Percentiles rank a stretch among this genome's conserved stretches.
Evolutionary conservation across 2,113 vertebrate species (phyloP).

Genomic region (Marcusenius ussheri): DNA sequence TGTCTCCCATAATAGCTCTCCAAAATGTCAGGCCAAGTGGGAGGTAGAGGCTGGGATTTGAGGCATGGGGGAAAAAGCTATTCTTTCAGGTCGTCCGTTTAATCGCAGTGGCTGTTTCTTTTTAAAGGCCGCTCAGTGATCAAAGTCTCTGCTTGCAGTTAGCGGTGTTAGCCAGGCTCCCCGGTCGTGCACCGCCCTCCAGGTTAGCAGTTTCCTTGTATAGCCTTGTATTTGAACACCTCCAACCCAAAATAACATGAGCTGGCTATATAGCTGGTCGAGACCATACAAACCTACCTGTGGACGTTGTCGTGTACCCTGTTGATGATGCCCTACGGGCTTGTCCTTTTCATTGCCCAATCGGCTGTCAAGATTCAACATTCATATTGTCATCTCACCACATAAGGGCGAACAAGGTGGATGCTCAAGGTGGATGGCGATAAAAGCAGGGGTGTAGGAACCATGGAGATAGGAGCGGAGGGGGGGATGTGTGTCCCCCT

Average conservation of each 20-base stretch:
- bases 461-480: too few relatives aligned
- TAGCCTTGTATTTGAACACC: not conserved
- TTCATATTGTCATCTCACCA: not conserved
- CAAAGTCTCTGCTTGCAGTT: not conserved
- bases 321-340: not conserved
- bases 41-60: not conserved
- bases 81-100: not conserved
- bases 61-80: not conserved
- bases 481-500: too few relatives aligned
- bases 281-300: not conserved
- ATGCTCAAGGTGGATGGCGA: too few relatives aligned
- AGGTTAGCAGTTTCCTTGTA: not conserved
- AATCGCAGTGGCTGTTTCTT: too few relatives aligned
- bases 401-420: not conserved
- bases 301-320: not conserved
- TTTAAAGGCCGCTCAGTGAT: too few relatives aligned
- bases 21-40: constrained; percentile 25
- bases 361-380: not conserved
- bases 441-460: too few relatives aligned
- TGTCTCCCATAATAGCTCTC: constrained; percentile 16
- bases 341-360: not conserved
- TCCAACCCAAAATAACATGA: not conserved
- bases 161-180: not conserved
- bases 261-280: not conserved
- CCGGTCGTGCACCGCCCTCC: not conserved